A percentile compares a stretch with the other conserved stretches of the same genome.
Conservation (phyloP, 2,888 invertebrate species). For the Aethes cnicana region DNA sequence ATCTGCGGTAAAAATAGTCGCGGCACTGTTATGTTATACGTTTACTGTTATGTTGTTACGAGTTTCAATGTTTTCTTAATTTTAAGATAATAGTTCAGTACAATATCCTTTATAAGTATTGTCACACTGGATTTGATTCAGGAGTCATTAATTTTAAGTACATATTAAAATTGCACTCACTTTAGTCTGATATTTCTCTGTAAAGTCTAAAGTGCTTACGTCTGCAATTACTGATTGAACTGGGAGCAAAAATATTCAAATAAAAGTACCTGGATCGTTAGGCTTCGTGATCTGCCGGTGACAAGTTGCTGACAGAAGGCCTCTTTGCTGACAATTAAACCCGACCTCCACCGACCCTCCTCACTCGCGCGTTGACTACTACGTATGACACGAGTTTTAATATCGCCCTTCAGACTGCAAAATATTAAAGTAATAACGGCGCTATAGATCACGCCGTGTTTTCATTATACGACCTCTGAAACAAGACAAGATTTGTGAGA, state of each 20-base stretch:
- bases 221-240: slow-evolving; percentile 9
- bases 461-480: slow-evolving; percentile 22
- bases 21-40: too few relatives aligned
- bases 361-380: slow-evolving; percentile 37
- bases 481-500: slow-evolving; percentile 15
- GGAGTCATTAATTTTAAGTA: too few relatives aligned
- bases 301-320: slow-evolving; percentile 63
- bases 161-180: neutral
- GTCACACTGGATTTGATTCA: too few relatives aligned
- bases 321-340: slow-evolving; percentile 45
- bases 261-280: slow-evolving; percentile 53
- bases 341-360: slow-evolving; percentile 52
- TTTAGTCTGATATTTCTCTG: neutral
- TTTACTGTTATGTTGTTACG: too few relatives aligned
- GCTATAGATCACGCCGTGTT: slow-evolving; percentile 20
- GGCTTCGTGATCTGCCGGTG: slow-evolving; percentile 49
- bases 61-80: too few relatives aligned
- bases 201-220: slow-evolving; percentile 1
- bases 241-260: slow-evolving; percentile 34
- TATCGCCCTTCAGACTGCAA: slow-evolving; percentile 24
- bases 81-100: too few relatives aligned
- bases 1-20: too few relatives aligned
- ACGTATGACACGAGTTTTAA: slow-evolving; percentile 31
- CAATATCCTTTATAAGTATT: too few relatives aligned
- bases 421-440: slow-evolving; percentile 31